Evolutionary conservation across 1,140 invertebrate species (phyloP), one percentile per base, ranked within the genome.

Genomic region (Drosophila miranda): DNA sequence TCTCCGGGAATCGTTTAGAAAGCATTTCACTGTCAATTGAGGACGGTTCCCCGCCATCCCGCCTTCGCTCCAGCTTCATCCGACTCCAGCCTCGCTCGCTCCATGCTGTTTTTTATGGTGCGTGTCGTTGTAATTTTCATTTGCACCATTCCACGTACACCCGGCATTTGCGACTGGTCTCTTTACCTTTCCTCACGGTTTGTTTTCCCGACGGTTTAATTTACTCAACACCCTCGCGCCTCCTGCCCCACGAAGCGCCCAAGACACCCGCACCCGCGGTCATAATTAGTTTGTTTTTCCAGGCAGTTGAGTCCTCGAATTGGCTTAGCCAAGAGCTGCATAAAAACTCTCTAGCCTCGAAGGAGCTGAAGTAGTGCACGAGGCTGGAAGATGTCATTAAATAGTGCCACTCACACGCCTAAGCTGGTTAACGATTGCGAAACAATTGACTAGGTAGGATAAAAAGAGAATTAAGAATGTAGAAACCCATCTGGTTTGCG

Each of bases 261-360:
- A 67, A 78, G 66, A 60, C 19, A 19, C 19, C 19, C 19, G 19
- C 54, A 67, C 81, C 82, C 56, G 81, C 78, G 81, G 81, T 81
- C 81, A 87, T 86, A 86, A 86, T 86, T 86, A 86, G 81, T 86
- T 86, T 86, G 82, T 87, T 86, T 86, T 86, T 67, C 83, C 81
- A 81, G 81, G 69, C 82, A 86, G 81, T 86, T 86, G 74, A 81
- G 74, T 74, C 50, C 74, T 52, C 16, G 82, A 87, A 86, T 81
- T 86, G 82, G 64, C 73, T 87, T 62, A 46, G 64, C 50, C 49
- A 50, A 59, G 43, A 34, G 71, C 51, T 52, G 48, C 48, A 48
- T 64, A 49, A 71, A 86, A 63, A 57, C 54, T 54, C 81, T 77
- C 68, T 71, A 81, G 77, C 64, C 61, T 74, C 43, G 28, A 38